Evolutionary conservation across 2,888 invertebrate species (phyloP), one percentile per base, ranked within the genome.

Genomic region (Patella caerulea): DNA sequence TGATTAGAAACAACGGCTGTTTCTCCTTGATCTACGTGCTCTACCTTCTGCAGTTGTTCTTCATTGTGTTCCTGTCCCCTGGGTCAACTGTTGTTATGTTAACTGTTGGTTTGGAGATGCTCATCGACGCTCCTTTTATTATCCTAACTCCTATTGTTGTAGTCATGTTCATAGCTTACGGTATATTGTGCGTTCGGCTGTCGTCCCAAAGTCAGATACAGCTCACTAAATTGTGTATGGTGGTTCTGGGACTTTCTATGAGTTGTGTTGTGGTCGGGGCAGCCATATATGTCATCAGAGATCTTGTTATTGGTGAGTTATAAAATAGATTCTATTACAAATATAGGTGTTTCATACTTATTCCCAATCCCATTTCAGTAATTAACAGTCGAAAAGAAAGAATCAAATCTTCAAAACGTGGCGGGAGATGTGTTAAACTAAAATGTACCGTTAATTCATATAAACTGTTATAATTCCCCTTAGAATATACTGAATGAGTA

Each of bases 21-120:
- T 86, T 86, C 78, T 81, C 83, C 15, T 72, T 85, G 24, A 76
- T 84, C 9, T 86, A 86, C 72, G 76, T 81, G 2, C 17, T 86
- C 34, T 86, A 86, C 71, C 71, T 86, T 73, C 70, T 84, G 1
- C 85, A 86, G 71, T 78, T 86, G 75, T 86, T 86, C 77, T 70
- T 83, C 52, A 85, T 84, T 45, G 84, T 84, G 56, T 65, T 86
- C 2, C 76, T 86, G 29, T 84, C 86, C 1, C 86, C 86, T 5
- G 85, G 71, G 34, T n/a, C 85, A 11, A 85, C 85, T 19, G 78
- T 86, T 15, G 75, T 84, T 7, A 85, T 86, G 80, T 71, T 86
- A n/a, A 78, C 85, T 1, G 84, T 85, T 0, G 86, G 86, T 19
- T 74, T 86, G 69, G 86, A 86, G 71, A 78, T 86, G 14, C 82